Conservation (phyloP, 2,113 vertebrate species). For the Grammomys surdaster region DNA sequence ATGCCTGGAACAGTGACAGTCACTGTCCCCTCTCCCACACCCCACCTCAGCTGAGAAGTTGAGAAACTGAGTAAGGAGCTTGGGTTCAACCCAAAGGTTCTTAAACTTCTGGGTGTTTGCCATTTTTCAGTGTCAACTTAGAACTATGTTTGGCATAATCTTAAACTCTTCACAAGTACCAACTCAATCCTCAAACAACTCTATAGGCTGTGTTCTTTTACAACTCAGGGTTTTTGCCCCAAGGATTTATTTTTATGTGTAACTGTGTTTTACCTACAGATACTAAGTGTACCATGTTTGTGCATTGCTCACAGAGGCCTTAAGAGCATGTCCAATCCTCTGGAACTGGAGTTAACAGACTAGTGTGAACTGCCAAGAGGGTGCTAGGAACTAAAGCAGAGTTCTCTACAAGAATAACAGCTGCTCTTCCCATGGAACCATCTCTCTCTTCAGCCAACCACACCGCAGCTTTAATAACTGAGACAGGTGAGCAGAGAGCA, state of each 20-base stretch:
- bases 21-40: neutral
- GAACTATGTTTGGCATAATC: slow-evolving; percentile 36
- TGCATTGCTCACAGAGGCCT: neutral
- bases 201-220: neutral
- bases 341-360: neutral
- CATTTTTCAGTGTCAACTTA: slow-evolving; percentile 18
- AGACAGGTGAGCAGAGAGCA: slow-evolving; percentile 32
- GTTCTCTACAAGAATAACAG: neutral
- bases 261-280: neutral
- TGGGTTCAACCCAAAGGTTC: neutral
- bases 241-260: neutral
- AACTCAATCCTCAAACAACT: neutral
- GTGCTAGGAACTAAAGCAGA: neutral
- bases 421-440: neutral
- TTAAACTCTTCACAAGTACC: neutral
- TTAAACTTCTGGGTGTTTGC: neutral
- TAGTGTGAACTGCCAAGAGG: neutral
- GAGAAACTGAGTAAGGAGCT: neutral
- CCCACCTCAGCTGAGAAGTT: neutral
- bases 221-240: neutral
- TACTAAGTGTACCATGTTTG: neutral
- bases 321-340: neutral
- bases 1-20: neutral
- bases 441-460: neutral
- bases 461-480: neutral